Evolutionary conservation across 2,113 vertebrate genomes (phyloP).

Genomic region (Oryzias celebensis): DNA sequence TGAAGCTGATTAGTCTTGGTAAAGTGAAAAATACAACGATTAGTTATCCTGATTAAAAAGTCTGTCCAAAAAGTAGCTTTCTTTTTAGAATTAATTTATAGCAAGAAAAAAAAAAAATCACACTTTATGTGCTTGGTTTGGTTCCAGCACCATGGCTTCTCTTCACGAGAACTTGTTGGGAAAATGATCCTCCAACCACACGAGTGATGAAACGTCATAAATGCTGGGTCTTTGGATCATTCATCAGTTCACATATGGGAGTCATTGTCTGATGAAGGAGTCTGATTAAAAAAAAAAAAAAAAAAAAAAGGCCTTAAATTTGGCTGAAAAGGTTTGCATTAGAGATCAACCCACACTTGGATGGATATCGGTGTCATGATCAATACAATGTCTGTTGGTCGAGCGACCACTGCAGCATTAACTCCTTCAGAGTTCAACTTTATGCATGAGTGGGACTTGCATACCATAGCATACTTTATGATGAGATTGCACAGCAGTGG

Average conservation of each 20-base stretch:
- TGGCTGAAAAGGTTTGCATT: constrained; percentile 48
- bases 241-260: constrained; percentile 56
- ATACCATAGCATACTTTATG: constrained; percentile 60
- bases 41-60: constrained; percentile 25
- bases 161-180: constrained; percentile 7
- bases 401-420: constrained; percentile 33
- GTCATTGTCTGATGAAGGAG: constrained; percentile 45
- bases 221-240: constrained; percentile 16
- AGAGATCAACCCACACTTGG: constrained; percentile 15
- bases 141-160: neutral
- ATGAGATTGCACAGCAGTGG: constrained; percentile 40
- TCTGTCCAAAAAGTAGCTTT: neutral
- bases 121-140: neutral
- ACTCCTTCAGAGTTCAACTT: constrained; percentile 49
- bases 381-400: constrained; percentile 43
- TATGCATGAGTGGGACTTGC: constrained; percentile 61
- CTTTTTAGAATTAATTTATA: neutral
- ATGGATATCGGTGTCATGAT: constrained; percentile 50
- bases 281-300: constrained; percentile 34
- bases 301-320: constrained; percentile 15
- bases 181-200: constrained; percentile 15
- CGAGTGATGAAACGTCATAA: constrained; percentile 20
- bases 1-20: constrained; percentile 25
- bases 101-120: neutral
- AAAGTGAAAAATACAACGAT: constrained; percentile 13